Percentiles rank a stretch among this genome's conserved stretches.
Evolutionary conservation across 2,113 vertebrate species (phyloP).

Genomic region (Ploceus nigricollis): DNA sequence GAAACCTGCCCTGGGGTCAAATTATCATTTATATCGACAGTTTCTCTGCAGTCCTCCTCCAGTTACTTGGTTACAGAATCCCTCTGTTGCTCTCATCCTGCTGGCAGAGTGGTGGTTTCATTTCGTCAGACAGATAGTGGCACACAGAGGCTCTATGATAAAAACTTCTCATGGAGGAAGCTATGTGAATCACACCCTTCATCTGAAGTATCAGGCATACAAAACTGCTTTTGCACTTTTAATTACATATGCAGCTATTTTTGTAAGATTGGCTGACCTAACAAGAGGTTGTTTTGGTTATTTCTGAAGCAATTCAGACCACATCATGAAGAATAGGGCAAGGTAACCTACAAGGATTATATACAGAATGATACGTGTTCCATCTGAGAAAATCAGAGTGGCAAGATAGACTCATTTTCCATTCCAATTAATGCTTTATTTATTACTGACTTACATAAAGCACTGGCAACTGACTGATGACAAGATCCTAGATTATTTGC

Average conservation of each 20-base stretch:
- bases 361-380: background rate
- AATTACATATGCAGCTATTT: background rate
- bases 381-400: background rate
- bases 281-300: background rate
- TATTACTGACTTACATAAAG: conserved; percentile 61
- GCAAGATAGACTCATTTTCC: background rate
- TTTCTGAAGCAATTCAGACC: background rate
- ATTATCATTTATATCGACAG: background rate
- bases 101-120: background rate
- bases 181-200: background rate
- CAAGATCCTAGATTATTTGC: conserved; percentile 37
- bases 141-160: background rate
- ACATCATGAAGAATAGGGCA: background rate
- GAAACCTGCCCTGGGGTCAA: background rate
- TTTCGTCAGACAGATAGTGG: background rate
- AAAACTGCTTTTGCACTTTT: background rate
- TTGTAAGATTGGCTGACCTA: background rate
- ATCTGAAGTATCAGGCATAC: background rate
- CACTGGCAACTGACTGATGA: conserved; percentile 15
- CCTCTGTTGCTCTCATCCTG: background rate
- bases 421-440: conserved; percentile 43
- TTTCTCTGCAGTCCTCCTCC: background rate
- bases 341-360: background rate
- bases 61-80: conserved; percentile 20
- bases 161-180: background rate